Evolutionary conservation across 2,797 vertebrate species (phyloP).

Genomic region (Synaphobranchus kaupii): DNA sequence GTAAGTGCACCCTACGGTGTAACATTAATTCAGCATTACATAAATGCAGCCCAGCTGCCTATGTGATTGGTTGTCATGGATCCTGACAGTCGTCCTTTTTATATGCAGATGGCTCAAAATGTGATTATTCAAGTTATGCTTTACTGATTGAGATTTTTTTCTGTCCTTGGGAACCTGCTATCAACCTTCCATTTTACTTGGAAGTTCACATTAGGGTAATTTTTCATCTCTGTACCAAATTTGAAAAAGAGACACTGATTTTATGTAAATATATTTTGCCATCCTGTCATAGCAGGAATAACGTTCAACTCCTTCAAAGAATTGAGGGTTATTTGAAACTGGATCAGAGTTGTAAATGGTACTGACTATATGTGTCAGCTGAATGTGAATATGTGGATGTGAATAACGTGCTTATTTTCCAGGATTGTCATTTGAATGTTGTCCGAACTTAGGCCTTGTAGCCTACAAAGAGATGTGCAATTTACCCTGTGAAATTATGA

Average conservation of each 20-base stretch:
- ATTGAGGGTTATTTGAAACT: neutral
- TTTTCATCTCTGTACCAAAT: neutral
- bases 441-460: neutral
- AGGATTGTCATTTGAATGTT: slow-evolving; percentile 5
- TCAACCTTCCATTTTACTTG: neutral
- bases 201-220: neutral
- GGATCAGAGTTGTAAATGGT: neutral
- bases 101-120: neutral
- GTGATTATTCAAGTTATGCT: neutral
- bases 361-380: neutral
- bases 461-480: neutral
- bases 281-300: neutral
- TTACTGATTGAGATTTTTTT: neutral
- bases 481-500: neutral
- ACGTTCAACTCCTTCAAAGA: neutral
- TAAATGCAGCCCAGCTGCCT: neutral
- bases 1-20: neutral
- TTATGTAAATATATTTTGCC: neutral
- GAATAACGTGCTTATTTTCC: neutral
- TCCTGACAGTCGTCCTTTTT: neutral
- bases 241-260: neutral
- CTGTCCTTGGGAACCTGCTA: neutral
- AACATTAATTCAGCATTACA: neutral
- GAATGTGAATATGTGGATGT: neutral
- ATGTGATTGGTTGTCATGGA: neutral